Evolutionary conservation across 2,797 vertebrate species (phyloP).

Genomic region (Anniella stebbinsi): DNA sequence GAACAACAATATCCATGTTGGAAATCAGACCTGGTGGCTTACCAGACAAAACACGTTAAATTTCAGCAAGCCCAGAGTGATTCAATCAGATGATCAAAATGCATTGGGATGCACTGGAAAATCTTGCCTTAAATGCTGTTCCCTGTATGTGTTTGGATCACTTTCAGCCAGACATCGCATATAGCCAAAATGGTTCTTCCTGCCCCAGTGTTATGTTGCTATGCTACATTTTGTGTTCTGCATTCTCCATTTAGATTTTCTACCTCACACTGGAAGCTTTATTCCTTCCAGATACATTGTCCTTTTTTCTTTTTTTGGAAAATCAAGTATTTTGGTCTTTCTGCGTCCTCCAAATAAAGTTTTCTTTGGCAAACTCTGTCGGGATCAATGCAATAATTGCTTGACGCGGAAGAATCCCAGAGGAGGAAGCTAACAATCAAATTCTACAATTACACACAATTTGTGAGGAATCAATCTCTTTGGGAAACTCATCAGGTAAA

Average conservation of each 20-base stretch:
- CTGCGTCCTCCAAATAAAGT: conserved; percentile 68
- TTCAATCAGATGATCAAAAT: neutral
- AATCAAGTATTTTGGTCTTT: conserved; percentile 59
- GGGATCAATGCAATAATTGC: conserved; percentile 69
- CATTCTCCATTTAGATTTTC: conserved; percentile 63
- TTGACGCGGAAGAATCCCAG: conserved; percentile 66
- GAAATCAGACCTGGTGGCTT: neutral
- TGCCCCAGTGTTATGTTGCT: conserved; percentile 50
- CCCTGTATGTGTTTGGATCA: neutral
- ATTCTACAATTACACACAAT: conserved; percentile 69
- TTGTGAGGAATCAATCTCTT: conserved; percentile 62
- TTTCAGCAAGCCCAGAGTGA: neutral
- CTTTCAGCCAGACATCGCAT: neutral
- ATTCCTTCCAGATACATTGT: conserved; percentile 62
- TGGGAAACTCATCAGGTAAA: conserved; percentile 64
- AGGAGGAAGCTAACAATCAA: conserved; percentile 67
- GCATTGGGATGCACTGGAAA: neutral
- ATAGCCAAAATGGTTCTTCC: conserved; percentile 53
- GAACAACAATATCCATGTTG: neutral
- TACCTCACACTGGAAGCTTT: conserved; percentile 58
- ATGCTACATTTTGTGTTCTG: conserved; percentile 61
- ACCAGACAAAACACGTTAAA: neutral
- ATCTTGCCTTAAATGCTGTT: neutral
- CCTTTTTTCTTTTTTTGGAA: conserved; percentile 44
- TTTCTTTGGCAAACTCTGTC: conserved; percentile 70